Base-by-base conservation (phyloP, 2,113 vertebrate genomes). In the Salvelinus fontinalis region DNA sequence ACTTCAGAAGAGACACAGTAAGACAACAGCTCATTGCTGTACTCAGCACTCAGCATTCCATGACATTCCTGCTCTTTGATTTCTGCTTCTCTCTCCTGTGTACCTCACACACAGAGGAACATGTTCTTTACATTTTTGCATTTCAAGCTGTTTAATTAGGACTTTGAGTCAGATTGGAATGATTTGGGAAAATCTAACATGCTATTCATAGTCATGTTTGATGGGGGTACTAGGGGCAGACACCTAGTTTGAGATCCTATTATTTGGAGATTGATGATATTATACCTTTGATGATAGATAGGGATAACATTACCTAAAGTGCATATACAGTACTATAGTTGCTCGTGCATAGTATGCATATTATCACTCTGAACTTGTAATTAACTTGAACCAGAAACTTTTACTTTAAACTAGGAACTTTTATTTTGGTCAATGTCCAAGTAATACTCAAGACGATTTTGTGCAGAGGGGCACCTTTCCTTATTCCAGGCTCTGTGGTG, bases 1-100 rank as follows among this genome's bases (percentile, higher is more conserved):
- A 13, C 44, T 67, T 67, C 60, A 22, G 49, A 67, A 73, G 27
- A 67, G 71, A 22, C 39, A 73, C 70, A 67, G 76, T 78, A 78
- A 78, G 76, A 78, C 54, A 27, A 78, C 24, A 20, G 34, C 31
- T 48, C 24, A 16, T 71, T n/a, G n/a, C 22, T 29, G 20, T 29
- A 34, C 24, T 57, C n/a, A 48, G 62, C 49, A 9, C 66, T 29
- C 29, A 20, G 29, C 67, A 31, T 4, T 68, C n/a, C 31, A 34
- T 20, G 14, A 31, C 1, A 1, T 64, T 24, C 16, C 73, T 67
- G 13, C 5, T 69, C 18, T 27, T n/a, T 64, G 54, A 49, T 65
- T 29, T 71, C 24, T 29, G 31, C 68, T 51, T 44, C 16, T 34
- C 12, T 71, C 20, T 44, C 9, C 8, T n/a, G 6, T 34, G 3